Evolutionary conservation across 1,140 invertebrate genomes (phyloP).

Genomic region (Aphelenchoides fujianensis): DNA sequence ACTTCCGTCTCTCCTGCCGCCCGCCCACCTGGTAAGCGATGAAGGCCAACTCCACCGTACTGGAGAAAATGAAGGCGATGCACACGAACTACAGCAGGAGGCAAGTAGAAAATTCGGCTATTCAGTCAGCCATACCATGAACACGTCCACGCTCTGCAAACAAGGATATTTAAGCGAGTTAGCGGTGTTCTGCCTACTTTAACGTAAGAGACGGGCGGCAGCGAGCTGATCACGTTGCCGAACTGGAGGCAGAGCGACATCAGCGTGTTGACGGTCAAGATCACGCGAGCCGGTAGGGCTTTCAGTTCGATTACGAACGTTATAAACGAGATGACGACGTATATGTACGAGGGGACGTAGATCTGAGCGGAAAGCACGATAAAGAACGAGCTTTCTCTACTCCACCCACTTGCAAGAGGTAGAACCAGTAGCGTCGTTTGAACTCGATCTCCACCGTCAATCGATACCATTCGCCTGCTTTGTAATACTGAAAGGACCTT

Average conservation of each 20-base stretch:
- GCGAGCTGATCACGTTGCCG: conserved; percentile 57
- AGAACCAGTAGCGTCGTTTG: conserved; percentile 55
- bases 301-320: conserved; percentile 60
- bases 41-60: conserved; percentile 57
- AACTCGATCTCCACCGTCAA: conserved; percentile 58
- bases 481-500: conserved; percentile 58
- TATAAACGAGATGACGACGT: conserved; percentile 60
- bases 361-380: too few relatives aligned
- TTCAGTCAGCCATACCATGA: too few relatives aligned
- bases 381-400: too few relatives aligned
- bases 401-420: conserved; percentile 57
- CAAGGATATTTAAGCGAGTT: too few relatives aligned
- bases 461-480: conserved; percentile 61
- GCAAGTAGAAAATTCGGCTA: conserved; percentile 45
- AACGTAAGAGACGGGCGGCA: conserved; percentile 62
- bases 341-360: conserved; percentile 57
- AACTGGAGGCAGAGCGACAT: conserved; percentile 62
- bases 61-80: conserved; percentile 60
- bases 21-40: conserved; percentile 58
- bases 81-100: conserved; percentile 60
- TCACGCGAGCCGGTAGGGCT: conserved; percentile 58
- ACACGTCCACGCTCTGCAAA: too few relatives aligned
- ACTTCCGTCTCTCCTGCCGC: neutral
- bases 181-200: conserved; percentile 41
- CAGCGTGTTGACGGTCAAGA: conserved; percentile 60